A percentile compares a stretch with the other conserved stretches of the same genome.
Evolutionary conservation across 2,113 vertebrate genomes (phyloP).

Genomic region (Cisticola juncidis): DNA sequence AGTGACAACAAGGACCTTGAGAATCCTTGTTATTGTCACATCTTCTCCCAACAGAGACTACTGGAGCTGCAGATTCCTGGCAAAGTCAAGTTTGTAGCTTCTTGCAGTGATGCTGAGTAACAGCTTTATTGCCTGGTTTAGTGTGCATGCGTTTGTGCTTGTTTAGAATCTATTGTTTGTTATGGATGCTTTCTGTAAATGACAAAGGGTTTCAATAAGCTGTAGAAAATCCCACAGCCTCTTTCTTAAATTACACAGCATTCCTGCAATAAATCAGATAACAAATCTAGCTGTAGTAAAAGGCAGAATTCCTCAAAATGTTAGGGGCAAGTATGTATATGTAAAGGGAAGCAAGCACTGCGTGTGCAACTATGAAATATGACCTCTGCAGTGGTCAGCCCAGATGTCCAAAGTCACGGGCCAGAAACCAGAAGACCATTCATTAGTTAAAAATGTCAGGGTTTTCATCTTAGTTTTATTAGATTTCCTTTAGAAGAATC

Average conservation of each 20-base stretch:
- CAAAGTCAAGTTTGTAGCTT: not conserved
- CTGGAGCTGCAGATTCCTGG: not conserved
- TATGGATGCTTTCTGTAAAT: not conserved
- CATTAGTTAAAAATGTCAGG: not conserved
- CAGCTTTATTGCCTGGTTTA: not conserved
- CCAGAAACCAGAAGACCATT: not conserved
- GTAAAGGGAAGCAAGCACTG: not conserved
- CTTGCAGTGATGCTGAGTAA: not conserved
- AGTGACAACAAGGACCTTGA: not conserved
- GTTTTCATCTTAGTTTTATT: not conserved
- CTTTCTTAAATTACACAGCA: not conserved
- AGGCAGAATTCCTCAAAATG: not conserved
- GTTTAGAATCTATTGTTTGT: not conserved
- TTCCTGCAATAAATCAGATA: not conserved
- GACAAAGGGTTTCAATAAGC: not conserved
- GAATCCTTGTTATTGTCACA: not conserved
- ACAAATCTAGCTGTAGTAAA: not conserved
- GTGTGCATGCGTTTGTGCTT: not conserved
- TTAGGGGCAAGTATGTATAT: not conserved
- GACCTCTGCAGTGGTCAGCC: not conserved
- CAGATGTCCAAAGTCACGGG: not conserved
- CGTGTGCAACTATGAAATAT: not conserved
- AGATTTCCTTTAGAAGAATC: not conserved
- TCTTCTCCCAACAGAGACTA: not conserved
- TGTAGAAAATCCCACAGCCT: not conserved